Base-by-base conservation (phyloP, 1,140 invertebrate genomes). In the Drosophila tristis region DNA sequence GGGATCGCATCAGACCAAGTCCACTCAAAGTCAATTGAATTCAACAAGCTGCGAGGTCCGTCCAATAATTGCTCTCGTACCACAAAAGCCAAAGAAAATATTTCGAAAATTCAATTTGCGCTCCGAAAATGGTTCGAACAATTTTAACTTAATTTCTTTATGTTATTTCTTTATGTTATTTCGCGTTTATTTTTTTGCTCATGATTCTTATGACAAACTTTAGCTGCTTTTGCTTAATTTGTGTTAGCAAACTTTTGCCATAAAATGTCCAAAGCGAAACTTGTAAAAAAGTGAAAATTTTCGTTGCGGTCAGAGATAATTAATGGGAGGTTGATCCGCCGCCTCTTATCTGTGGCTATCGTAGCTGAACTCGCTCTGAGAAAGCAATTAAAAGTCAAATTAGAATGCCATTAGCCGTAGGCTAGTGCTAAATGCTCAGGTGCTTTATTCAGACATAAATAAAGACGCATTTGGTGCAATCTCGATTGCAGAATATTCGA, bases 341-440 rank as follows among this genome's bases (percentile, higher is more conserved):
- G 20, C n/a, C 50, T 58, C 43, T 57, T 78, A 86, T 86, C 82
- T 78, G 47, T 9, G 39, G 53, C 78, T 50, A 62, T 78, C 66
- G 47, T 67, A 67, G 79, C 62, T 70, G 35, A 16, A 25, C 16
- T 8, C 11, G 20, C 64, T 62, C 54, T 56, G 66, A 44, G 62
- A 79, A 75, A 70, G 84, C 78, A 89, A 86, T 86, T 86, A 89
- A 79, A 86, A 87, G 63, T 82, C 78, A 65, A 82, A 86, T 86
- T 86, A 87, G 60, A 82, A 82, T 76, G 75, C 50, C 82, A 87
- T 86, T 86, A 79, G 66, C 45, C 50, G 51, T 48, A 50, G 39
- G 35, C 31, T 68, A 66, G 66, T 57, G 71, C 72, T 87, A 81
- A 86, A 68, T 51, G 71, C 60, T 60, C 65, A 72, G 76, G 64